These are phyloP conservation scores for Coracopsis vasa DNA, from an alignment of 2,113 vertebrate species.

Conservation along the genomic window DNA sequence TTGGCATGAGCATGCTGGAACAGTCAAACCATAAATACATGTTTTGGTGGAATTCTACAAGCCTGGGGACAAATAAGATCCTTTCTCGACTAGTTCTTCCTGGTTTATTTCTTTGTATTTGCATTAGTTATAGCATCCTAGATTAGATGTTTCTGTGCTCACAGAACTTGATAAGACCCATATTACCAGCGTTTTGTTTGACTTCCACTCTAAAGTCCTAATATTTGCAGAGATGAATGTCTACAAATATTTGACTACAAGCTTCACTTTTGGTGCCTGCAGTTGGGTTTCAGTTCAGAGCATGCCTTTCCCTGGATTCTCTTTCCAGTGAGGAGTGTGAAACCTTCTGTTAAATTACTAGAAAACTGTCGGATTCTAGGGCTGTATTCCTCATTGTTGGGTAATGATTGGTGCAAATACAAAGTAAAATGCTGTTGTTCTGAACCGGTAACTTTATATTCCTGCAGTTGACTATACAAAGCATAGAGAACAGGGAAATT, in stretches of 20 bases:
- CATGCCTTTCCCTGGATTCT: not conserved
- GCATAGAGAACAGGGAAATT: not conserved
- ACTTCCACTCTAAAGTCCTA: not conserved
- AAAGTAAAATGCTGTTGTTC: not conserved
- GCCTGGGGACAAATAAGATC: not conserved
- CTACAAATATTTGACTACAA: not conserved
- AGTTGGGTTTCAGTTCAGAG: not conserved
- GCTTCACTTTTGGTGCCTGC: not conserved
- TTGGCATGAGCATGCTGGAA: not conserved
- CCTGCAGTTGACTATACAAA: not conserved
- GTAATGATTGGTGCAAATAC: not conserved
- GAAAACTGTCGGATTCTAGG: not conserved
- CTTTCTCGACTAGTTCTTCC: not conserved
- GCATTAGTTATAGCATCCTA: not conserved
- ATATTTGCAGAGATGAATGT: not conserved
- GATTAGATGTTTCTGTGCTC: not conserved
- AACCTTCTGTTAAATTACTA: not conserved
- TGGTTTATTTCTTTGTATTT: not conserved
- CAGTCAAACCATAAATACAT: not conserved
- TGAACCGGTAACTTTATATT: not conserved
- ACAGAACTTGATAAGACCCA: not conserved
- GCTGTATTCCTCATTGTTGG: not conserved
- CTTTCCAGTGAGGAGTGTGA: not conserved
- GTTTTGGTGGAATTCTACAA: not conserved
- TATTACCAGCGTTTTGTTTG: not conserved